phyloP scores from a whole-genome alignment of 2,797 vertebrate genomes.

The Acanthurus lineatus region DNA sequence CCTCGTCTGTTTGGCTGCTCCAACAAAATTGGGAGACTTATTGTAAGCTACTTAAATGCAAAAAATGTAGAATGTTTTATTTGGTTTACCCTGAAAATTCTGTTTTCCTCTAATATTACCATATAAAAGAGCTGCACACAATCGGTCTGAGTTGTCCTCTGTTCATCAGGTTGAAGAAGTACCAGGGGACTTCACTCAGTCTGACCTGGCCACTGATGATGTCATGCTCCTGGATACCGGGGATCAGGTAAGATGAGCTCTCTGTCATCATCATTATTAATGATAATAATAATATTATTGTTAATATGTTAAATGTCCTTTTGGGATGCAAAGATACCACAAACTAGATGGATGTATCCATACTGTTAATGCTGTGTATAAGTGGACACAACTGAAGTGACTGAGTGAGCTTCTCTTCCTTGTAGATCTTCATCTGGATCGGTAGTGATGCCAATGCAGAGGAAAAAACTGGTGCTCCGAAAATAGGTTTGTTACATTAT shows the following conservation, averaged over 20 bases:
- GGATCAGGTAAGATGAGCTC: conserved; percentile 81
- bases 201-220: conserved; percentile 88
- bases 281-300: background rate
- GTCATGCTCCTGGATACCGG: conserved; percentile 88
- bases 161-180: conserved; percentile 86
- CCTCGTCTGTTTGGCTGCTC: conserved; percentile 89
- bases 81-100: background rate
- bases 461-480: conserved; percentile 81
- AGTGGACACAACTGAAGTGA: background rate
- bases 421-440: conserved; percentile 86
- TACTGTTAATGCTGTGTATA: background rate
- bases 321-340: background rate
- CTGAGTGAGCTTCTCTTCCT: conserved; percentile 24
- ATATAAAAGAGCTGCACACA: background rate
- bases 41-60: conserved; percentile 70
- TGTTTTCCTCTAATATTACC: too few species aligned
- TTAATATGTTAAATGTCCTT: background rate
- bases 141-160: conserved; percentile 16
- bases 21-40: conserved; percentile 86
- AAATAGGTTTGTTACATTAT: conserved; percentile 82
- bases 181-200: conserved; percentile 88
- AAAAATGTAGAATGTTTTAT: background rate
- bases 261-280: background rate
- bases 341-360: background rate
- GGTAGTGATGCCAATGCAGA: conserved; percentile 84